Evolutionary conservation across 2,888 invertebrate species (phyloP), one percentile per base, ranked within the genome.

Genomic region (Eubasilissa splendida): DNA sequence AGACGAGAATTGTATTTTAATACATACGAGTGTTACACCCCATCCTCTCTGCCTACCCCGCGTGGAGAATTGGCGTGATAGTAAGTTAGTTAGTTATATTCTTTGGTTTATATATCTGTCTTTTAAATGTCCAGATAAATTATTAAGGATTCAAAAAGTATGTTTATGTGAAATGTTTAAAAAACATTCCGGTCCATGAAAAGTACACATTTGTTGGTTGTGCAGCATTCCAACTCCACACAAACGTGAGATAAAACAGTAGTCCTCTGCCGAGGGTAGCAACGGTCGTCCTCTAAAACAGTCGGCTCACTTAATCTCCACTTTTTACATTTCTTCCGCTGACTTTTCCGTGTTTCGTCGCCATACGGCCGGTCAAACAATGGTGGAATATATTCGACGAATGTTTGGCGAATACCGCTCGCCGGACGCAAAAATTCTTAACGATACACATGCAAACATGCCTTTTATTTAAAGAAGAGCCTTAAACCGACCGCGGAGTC

Each of bases 301-400:
- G 58, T 54, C 14, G 53, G 53, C 22, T 70, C 70, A 70, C 54
- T 54, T 33, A 73, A 54, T 42, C 56, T 56, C 71, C 31, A 33
- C 56, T 73, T 73, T 56, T 33, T 31, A 73, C 56, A 73, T 73
- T 31, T 73, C 71, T 73, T 22, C 58, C 33, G 12, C n/a, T 73
- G 54, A 73, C 33, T 73, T 75, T 54, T 63, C 76, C 76, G 31
- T 76, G 76, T 76, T 76, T 76, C 65, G 71, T 65, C 76, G 65
- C 65, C 76, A 53, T 10, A 31, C 63, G 31, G 65, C 54, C 42
- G 33, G 12, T 54, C 65, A 33, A 65, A 76, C 76, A 76, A 76
- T 76, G 76, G 76, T 11, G n/a, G 33, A 76, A 65, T 65, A 65
- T 63, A 65, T 76, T 76, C 65, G 76, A 65, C 65, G 76, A 76